Base-by-base conservation (phyloP, 2,797 vertebrate genomes). In the Manis javanica region DNA sequence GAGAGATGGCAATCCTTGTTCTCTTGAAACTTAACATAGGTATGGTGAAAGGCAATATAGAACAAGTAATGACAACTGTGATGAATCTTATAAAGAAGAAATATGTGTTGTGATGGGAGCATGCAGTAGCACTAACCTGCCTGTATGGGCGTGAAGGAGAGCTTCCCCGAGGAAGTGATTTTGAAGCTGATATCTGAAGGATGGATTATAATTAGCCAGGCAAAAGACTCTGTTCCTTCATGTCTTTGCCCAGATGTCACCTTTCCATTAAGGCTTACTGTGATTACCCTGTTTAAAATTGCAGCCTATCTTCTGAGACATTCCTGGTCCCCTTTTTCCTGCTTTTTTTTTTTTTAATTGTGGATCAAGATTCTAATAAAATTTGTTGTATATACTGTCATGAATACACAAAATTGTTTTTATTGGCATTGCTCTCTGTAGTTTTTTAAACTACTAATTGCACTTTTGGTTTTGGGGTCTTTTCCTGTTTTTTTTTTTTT, bases 171-270 rank as follows among this genome's bases (percentile, higher is more conserved):
- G 74, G 37, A 69, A 87, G 61, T 82, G 55, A 63, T 92, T 82
- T 90, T 82, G n/a, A 90, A 90, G 34, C 61, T 66, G 72, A 92
- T 51, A 75, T 61, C n/a, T 26, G 26, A 93, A 81, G n/a, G 74
- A 72, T 69, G 53, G 81, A 34, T 87, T 82, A 84, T 61, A 84
- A 84, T 72, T 86, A 37, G 69, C 55, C 46, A 68, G 31, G 57
- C 15, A 90, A 95, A 90, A 91, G 42, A 59, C 18, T 92, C 57
- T 26, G 71, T 93, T 57, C 37, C 37, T 74, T 90, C 69, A 57
- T 88, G 49, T 64, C 75, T 66, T 87, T 93, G 63, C 72, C 79
- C 49, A 81, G 57, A 81, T 79, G 72, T 37, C 69, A 64, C 16
- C 29, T 82, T 92, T 95, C 75, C 63, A 34, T 81, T 75, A 55